Conservation (phyloP, 2,113 vertebrate genomes). For the Climacteris rufus region DNA sequence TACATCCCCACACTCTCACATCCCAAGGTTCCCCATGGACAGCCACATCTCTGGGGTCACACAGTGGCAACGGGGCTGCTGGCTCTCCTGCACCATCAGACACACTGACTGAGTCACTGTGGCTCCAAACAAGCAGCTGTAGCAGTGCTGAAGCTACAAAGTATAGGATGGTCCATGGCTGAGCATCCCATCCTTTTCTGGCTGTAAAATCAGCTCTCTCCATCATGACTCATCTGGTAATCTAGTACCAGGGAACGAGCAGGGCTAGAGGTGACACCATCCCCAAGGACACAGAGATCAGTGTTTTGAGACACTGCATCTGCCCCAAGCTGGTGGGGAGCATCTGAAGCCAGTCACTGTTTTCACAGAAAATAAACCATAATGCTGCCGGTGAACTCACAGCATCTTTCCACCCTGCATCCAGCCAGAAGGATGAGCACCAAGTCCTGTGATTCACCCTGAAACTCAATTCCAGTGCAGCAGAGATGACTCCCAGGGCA, state of each 20-base stretch:
- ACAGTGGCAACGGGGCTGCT: accelerated
- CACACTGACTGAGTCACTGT: neutral
- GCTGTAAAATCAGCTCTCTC: neutral
- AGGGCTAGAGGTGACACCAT: neutral
- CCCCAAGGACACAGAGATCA: neutral
- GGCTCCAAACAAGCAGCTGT: neutral
- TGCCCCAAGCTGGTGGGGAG: neutral
- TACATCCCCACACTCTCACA: neutral
- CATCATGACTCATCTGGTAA: neutral
- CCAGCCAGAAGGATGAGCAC: neutral
- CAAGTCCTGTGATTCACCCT: neutral
- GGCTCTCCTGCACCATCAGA: neutral
- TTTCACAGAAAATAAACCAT: neutral
- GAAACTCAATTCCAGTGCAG: neutral
- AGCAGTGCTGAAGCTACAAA: neutral
- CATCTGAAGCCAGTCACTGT: neutral
- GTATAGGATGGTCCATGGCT: neutral
- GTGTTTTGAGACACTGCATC: neutral
- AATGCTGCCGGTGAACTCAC: neutral
- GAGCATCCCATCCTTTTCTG: neutral
- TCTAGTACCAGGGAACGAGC: neutral
- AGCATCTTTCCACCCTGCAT: neutral
- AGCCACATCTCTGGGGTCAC: neutral
- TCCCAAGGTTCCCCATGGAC: accelerated
- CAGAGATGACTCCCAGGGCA: neutral